Evolutionary conservation across 2,888 invertebrate species (phyloP).

Genomic region (Stegana nigrithorax): DNA sequence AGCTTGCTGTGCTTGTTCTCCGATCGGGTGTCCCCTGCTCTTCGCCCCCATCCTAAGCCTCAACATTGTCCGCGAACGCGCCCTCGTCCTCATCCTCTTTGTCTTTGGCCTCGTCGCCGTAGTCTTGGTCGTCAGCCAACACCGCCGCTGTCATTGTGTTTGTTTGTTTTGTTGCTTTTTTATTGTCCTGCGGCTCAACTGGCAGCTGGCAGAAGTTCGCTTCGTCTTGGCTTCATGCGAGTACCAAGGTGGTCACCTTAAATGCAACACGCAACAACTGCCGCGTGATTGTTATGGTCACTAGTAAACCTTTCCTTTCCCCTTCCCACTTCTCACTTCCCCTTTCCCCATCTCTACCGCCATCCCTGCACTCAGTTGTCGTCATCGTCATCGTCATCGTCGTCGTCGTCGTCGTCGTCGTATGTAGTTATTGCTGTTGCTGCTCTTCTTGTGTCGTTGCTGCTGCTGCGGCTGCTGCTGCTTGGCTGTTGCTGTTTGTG

Average conservation of each 20-base stretch:
- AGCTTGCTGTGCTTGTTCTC: conserved; percentile 36
- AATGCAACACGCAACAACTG: conserved; percentile 44
- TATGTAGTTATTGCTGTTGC: too few relatives aligned
- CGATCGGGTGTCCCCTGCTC: neutral
- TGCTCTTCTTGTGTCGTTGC: too few relatives aligned
- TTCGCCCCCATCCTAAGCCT: neutral
- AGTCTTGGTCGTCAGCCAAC: conserved; percentile 22
- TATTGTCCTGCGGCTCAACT: conserved; percentile 17
- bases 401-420: neutral
- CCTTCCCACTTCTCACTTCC: conserved; percentile 1
- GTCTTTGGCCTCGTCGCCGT: conserved; percentile 31
- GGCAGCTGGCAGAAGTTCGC: conserved; percentile 23
- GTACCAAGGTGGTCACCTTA: conserved; percentile 56
- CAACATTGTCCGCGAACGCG: too few relatives aligned
- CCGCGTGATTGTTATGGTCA: conserved; percentile 56
- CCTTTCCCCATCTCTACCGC: too few relatives aligned
- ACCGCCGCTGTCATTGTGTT: conserved; percentile 19
- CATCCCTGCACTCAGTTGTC: too few relatives aligned
- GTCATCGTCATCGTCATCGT: conserved; percentile 38
- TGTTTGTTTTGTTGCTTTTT: conserved; percentile 24
- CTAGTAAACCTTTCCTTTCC: conserved; percentile 11
- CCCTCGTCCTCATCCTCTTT: too few relatives aligned
- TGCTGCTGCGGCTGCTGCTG: neutral
- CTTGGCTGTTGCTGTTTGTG: conserved; percentile 21
- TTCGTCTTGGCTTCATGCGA: too few relatives aligned